Conservation (phyloP, 2,888 invertebrate genomes). For the Pycnomerus fuliginosus region DNA sequence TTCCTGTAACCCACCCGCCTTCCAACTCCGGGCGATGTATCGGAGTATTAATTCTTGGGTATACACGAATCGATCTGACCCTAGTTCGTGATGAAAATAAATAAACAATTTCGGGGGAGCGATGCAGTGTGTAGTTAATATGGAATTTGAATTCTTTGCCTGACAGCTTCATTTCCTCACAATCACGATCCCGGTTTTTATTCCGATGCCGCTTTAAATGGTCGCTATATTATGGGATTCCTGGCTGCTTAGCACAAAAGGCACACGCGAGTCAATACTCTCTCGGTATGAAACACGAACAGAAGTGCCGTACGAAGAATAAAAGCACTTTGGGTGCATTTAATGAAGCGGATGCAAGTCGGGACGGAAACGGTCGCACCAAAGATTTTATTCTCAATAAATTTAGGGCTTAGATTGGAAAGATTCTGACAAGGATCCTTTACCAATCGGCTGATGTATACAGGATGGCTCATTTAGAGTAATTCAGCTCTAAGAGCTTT, state of each 20-base stretch:
- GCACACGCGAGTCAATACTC: constrained; percentile 24
- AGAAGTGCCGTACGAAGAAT: constrained; percentile 14
- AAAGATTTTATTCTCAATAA: too few species aligned
- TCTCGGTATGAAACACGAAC: constrained; percentile 21
- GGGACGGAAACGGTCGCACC: constrained; percentile 7
- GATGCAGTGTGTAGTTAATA: constrained; percentile 10
- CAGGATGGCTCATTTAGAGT: too few species aligned
- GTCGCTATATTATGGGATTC: constrained; percentile 26
- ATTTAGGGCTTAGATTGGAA: too few species aligned
- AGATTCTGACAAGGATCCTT: too few species aligned
- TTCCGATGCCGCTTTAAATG: constrained; percentile 17
- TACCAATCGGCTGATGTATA: too few species aligned
- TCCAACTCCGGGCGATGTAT: constrained; percentile 2
- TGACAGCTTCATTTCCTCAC: constrained; percentile 28
- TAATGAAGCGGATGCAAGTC: constrained; percentile 11
- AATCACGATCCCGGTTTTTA: constrained; percentile 17
- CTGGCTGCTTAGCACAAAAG: constrained; percentile 21
- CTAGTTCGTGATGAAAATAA: constrained; percentile 12
- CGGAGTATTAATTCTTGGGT: constrained; percentile 15
- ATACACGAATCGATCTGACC: constrained; percentile 2
- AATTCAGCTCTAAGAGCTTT: too few species aligned
- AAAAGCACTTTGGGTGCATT: constrained; percentile 21
- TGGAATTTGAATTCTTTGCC: constrained; percentile 21
- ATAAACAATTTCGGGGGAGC: constrained; percentile 9
- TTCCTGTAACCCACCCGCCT: constrained; percentile 2